Evolutionary conservation across 2,113 vertebrate species (phyloP).

Genomic region (Trachemys scripta): DNA sequence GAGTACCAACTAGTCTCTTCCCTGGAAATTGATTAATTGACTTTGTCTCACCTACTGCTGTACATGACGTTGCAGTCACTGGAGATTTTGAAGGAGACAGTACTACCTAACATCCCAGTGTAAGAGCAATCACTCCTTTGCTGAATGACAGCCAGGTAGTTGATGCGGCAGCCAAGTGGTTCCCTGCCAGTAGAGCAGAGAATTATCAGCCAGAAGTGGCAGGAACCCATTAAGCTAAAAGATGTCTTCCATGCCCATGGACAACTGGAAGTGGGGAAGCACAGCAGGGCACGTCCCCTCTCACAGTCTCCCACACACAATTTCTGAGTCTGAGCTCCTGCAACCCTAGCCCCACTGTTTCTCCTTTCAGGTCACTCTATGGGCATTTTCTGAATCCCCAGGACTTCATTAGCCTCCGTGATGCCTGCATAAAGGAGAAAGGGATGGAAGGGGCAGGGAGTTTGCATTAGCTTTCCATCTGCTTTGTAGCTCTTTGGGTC

Average conservation of each 20-base stretch:
- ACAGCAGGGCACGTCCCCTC: constrained; percentile 32
- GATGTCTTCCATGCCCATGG: background rate
- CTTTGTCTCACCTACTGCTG: constrained; percentile 36
- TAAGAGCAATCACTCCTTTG: background rate
- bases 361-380: constrained; percentile 65
- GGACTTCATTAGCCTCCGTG: constrained; percentile 55
- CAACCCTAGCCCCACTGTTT: constrained; percentile 22
- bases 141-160: background rate
- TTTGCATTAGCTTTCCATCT: constrained; percentile 13
- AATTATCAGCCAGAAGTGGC: background rate
- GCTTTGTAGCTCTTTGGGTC: constrained; percentile 24
- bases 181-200: background rate
- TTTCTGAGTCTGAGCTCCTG: constrained; percentile 44
- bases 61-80: background rate
- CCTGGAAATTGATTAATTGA: constrained; percentile 2
- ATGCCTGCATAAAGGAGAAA: constrained; percentile 50
- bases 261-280: constrained; percentile 4
- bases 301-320: background rate
- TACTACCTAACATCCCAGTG: background rate
- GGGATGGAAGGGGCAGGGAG: constrained; percentile 30
- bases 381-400: constrained; percentile 50
- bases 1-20: background rate
- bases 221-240: background rate
- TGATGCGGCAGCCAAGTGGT: background rate
- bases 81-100: background rate